Percentiles rank a stretch among this genome's conserved stretches.
Evolutionary conservation across 2,888 invertebrate genomes (phyloP).

Genomic region (Trachelus tabidus): DNA sequence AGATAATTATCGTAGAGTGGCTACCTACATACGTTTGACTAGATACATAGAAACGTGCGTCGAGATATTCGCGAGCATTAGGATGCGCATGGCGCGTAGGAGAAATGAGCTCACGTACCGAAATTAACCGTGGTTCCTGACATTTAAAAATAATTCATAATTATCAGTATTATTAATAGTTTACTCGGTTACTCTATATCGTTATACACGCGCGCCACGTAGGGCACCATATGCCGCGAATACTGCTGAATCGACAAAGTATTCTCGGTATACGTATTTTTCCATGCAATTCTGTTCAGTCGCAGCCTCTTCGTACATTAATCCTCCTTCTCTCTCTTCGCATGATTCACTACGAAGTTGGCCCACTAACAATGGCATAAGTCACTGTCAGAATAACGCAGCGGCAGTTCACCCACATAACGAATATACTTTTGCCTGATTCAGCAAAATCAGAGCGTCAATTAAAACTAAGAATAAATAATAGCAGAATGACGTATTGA

Average conservation of each 20-base stretch:
- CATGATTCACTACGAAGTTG: background rate
- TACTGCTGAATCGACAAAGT: no score
- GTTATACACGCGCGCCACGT: no score
- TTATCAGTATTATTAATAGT: conserved; percentile 42
- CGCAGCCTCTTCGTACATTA: background rate
- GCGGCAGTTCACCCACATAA: no score
- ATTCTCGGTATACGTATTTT: no score
- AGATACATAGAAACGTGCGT: no score
- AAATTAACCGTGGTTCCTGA: conserved; percentile 39
- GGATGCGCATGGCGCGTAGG: conserved; percentile 4
- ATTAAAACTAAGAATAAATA: background rate
- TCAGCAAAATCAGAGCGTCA: background rate
- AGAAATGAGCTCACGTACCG: conserved; percentile 47
- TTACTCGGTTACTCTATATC: conserved; percentile 4
- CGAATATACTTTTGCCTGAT: no score
- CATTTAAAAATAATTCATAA: conserved; percentile 43
- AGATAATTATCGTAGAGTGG: no score
- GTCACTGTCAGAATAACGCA: background rate
- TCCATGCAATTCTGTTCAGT: no score
- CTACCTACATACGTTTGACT: no score
- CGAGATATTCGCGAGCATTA: no score
- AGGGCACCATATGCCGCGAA: no score
- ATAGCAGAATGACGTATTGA: background rate
- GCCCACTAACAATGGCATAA: background rate
- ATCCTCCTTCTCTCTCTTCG: background rate